A percentile compares a stretch with the other conserved stretches of the same genome.
phyloP scores from a whole-genome alignment of 2,888 invertebrate genomes.

The Crepidodera aurea region DNA sequence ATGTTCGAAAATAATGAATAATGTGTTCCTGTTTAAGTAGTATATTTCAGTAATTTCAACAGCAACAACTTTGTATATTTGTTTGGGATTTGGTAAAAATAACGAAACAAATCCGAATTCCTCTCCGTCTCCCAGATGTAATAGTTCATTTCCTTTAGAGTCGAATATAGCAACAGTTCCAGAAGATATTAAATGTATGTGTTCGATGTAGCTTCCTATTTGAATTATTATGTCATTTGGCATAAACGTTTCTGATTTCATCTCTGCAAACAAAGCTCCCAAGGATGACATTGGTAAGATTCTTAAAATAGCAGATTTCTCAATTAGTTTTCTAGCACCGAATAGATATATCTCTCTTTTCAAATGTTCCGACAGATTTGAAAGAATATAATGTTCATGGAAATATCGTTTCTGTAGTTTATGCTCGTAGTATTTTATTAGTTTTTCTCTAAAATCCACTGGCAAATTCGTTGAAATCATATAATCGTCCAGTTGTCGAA shows the following conservation, averaged over 20 bases:
- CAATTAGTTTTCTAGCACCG: constrained; percentile 61
- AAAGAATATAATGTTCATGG: constrained; percentile 59
- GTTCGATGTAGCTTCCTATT: constrained; percentile 57
- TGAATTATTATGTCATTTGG: constrained; percentile 60
- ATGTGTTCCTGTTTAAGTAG: neutral
- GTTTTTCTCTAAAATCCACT: constrained; percentile 58
- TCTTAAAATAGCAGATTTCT: constrained; percentile 61
- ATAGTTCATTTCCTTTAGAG: constrained; percentile 62
- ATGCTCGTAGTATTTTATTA: constrained; percentile 64
- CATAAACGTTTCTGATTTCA: constrained; percentile 31
- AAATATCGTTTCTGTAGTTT: constrained; percentile 65
- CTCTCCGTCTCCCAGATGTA: constrained; percentile 65
- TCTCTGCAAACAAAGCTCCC: constrained; percentile 39
- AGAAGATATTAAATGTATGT: constrained; percentile 64
- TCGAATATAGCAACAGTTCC: constrained; percentile 63
- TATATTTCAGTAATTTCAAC: constrained; percentile 56
- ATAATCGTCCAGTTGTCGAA: constrained; percentile 64
- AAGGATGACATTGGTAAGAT: constrained; percentile 58
- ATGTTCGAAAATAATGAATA: neutral
- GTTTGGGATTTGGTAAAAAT: constrained; percentile 38
- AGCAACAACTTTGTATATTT: constrained; percentile 44
- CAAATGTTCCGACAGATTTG: constrained; percentile 55
- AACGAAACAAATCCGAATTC: constrained; percentile 58
- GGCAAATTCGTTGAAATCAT: constrained; percentile 65
- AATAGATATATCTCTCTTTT: constrained; percentile 61